Conservation (phyloP, 2,113 vertebrate genomes). For the Amphiprion percula region DNA sequence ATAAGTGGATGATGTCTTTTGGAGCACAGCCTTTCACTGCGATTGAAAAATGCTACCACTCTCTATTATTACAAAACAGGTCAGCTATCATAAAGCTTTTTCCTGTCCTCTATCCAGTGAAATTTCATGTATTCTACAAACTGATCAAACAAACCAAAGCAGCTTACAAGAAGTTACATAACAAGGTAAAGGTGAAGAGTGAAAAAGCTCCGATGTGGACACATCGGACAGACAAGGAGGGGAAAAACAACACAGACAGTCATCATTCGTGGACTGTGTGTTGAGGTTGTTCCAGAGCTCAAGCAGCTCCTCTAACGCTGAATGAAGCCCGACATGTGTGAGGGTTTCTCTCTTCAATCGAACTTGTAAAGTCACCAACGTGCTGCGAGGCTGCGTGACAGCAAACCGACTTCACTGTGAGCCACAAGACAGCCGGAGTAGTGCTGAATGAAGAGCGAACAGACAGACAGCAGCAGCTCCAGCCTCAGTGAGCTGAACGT, state of each 20-base stretch:
- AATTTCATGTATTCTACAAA: constrained; percentile 5
- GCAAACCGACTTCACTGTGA: too few relatives aligned
- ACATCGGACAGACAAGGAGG: not conserved
- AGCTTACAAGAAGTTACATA: constrained; percentile 56
- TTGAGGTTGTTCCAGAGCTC: too few relatives aligned
- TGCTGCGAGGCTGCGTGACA: too few relatives aligned
- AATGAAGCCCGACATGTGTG: not conserved
- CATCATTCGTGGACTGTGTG: too few relatives aligned
- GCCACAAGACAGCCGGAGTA: too few relatives aligned
- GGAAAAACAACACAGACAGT: too few relatives aligned
- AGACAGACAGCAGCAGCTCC: not conserved
- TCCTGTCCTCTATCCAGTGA: not conserved
- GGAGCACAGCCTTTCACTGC: not conserved
- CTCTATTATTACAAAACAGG: constrained; percentile 5
- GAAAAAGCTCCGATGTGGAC: not conserved
- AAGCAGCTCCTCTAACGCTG: not conserved
- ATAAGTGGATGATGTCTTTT: not conserved
- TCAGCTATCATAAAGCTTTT: not conserved
- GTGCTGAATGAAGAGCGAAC: not conserved
- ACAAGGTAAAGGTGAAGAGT: constrained; percentile 34
- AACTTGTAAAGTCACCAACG: too few relatives aligned
- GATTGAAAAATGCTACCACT: not conserved
- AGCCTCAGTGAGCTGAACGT: too few relatives aligned
- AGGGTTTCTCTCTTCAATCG: too few relatives aligned
- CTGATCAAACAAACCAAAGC: constrained; percentile 45